Conservation (phyloP, 2,113 vertebrate species). For the Oreochromis spilurus region DNA sequence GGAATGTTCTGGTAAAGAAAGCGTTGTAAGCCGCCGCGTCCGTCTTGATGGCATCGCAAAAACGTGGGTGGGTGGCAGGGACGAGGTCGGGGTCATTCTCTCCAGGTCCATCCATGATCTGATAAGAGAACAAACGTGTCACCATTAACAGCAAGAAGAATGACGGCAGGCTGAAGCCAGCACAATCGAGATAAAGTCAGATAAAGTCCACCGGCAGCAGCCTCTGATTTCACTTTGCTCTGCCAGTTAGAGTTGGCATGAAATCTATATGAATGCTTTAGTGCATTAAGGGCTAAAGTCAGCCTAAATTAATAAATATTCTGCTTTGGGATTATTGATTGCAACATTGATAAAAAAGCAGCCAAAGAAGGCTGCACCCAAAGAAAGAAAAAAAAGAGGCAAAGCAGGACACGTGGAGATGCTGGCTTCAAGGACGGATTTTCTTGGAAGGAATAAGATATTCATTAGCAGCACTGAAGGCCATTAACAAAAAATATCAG, state of each 20-base stretch:
- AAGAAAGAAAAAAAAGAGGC: neutral
- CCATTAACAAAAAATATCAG: neutral
- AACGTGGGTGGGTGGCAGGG: constrained; percentile 80
- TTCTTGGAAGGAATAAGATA: neutral
- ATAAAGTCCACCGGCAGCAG: neutral
- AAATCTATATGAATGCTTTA: neutral
- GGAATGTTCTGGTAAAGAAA: constrained; percentile 86
- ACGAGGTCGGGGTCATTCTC: constrained; percentile 83
- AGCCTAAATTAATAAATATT: neutral
- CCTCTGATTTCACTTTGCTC: neutral
- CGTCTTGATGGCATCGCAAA: constrained; percentile 88
- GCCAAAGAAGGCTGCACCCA: neutral
- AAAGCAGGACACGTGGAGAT: neutral
- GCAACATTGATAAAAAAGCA: neutral
- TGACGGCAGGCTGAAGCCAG: neutral
- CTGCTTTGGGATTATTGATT: neutral
- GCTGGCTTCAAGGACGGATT: neutral
- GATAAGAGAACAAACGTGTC: neutral
- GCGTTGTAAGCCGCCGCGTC: constrained; percentile 69
- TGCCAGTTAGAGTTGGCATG: neutral
- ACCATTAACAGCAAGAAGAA: neutral
- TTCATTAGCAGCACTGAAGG: neutral
- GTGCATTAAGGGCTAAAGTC: neutral
- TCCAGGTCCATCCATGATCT: constrained; percentile 93
- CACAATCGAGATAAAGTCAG: neutral